phyloP scores from a whole-genome alignment of 2,888 invertebrate genomes.

The Crossocerus cetratus region DNA sequence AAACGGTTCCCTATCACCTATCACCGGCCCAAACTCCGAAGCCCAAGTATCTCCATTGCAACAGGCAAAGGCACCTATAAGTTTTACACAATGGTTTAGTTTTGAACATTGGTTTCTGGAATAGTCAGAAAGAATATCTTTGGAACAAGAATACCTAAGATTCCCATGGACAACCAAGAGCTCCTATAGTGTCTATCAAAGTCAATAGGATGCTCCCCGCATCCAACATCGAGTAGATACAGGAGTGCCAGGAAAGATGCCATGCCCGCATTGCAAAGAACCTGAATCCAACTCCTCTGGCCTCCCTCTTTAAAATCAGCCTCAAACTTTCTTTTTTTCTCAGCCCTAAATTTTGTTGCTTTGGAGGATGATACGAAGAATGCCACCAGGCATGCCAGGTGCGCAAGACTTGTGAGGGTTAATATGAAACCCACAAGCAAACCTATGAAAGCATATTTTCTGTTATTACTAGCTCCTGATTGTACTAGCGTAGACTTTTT shows the following conservation, averaged over 20 bases:
- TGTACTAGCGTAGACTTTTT: neutral
- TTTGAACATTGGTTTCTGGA: neutral
- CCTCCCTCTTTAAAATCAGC: conserved; percentile 90
- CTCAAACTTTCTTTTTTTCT: conserved; percentile 84
- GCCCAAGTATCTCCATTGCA: conserved; percentile 95
- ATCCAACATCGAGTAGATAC: conserved; percentile 88
- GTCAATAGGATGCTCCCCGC: conserved; percentile 87
- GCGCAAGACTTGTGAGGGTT: conserved; percentile 88
- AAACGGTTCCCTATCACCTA: conserved; percentile 83
- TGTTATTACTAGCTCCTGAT: too few species aligned
- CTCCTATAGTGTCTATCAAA: conserved; percentile 86
- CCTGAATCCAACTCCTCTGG: conserved; percentile 93
- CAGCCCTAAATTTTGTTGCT: conserved; percentile 86
- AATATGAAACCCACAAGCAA: conserved; percentile 86
- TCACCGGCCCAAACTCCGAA: conserved; percentile 90
- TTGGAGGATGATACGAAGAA: conserved; percentile 90
- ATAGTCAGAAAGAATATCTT: neutral
- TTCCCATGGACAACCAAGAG: conserved; percentile 89
- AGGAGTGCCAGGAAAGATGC: conserved; percentile 87
- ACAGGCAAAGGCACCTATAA: conserved; percentile 85
- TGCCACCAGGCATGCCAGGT: conserved; percentile 84
- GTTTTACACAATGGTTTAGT: conserved; percentile 10
- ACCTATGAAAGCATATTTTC: conserved; percentile 76
- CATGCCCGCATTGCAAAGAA: conserved; percentile 93
- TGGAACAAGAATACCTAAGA: conserved; percentile 27